Percentiles rank a stretch among this genome's conserved stretches.
phyloP scores from a whole-genome alignment of 53 echinoderm and acorn worm species.

The Astropecten irregularis region DNA sequence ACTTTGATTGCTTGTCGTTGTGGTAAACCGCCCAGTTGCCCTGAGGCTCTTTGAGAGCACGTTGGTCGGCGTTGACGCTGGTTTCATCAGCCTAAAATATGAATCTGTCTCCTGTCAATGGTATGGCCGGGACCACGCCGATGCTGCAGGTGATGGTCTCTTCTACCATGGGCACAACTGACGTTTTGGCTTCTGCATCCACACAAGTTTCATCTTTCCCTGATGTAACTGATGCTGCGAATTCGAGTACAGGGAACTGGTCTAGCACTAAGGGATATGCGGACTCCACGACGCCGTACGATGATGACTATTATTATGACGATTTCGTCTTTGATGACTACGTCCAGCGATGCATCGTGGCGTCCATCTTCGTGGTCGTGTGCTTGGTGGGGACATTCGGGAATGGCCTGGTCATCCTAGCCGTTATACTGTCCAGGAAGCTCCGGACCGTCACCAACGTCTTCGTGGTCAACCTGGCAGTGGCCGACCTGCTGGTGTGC shows the following conservation, averaged over 20 bases:
- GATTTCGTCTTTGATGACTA: slow-evolving; percentile 73
- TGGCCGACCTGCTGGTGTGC: slow-evolving; percentile 75
- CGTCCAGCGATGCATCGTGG: slow-evolving; percentile 68
- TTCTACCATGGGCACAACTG: no score
- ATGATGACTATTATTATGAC: slow-evolving; percentile 6
- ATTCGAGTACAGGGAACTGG: background rate
- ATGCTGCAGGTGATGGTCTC: no score
- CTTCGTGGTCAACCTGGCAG: slow-evolving; percentile 83
- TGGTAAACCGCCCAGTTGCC: no score
- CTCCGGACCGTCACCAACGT: slow-evolving; percentile 89
- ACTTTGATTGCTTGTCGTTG: no score
- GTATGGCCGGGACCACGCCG: no score
- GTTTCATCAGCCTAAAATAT: no score
- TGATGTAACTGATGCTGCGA: background rate
- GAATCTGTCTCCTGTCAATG: no score
- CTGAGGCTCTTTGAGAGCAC: no score
- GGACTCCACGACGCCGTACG: background rate
- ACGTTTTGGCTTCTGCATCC: no score
- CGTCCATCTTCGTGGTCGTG: slow-evolving; percentile 55
- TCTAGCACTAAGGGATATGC: background rate
- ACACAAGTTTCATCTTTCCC: no score
- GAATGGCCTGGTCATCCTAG: slow-evolving; percentile 77
- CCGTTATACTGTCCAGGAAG: slow-evolving; percentile 72
- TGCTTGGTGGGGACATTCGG: slow-evolving; percentile 70
- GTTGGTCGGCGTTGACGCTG: no score